Evolutionary conservation across 2,113 vertebrate species (phyloP).

Genomic region (Cochlearius cochlearius): DNA sequence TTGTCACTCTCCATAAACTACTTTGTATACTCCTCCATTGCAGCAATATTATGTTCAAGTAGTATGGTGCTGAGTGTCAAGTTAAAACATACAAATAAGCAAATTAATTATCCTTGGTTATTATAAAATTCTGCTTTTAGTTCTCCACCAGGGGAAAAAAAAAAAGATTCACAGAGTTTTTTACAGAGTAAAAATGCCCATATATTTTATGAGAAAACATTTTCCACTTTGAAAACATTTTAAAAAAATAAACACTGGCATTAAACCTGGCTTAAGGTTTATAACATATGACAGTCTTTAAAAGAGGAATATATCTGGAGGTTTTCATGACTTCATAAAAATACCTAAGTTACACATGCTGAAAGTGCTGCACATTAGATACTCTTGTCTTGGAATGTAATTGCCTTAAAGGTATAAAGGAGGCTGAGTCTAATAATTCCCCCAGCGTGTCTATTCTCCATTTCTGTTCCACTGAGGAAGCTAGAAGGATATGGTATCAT

Average conservation of each 20-base stretch:
- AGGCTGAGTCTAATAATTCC: slow-evolving; percentile 72
- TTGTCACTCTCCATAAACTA: not conserved
- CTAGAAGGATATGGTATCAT: slow-evolving; percentile 69
- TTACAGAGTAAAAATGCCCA: not conserved
- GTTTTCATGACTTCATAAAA: slow-evolving; percentile 64
- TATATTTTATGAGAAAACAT: slow-evolving; percentile 25
- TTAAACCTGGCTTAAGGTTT: slow-evolving; percentile 54
- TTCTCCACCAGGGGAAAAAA: not conserved
- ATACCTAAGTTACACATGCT: slow-evolving; percentile 62
- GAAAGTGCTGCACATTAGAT: slow-evolving; percentile 66
- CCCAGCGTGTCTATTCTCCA: slow-evolving; percentile 59
- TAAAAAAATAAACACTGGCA: slow-evolving; percentile 17
- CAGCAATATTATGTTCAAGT: not conserved
- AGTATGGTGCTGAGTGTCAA: not conserved
- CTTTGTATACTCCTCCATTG: not conserved
- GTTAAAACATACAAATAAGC: not conserved
- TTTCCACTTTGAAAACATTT: slow-evolving; percentile 44
- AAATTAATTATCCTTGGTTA: not conserved
- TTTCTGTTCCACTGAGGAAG: slow-evolving; percentile 68
- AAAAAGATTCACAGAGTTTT: not conserved
- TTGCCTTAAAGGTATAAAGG: slow-evolving; percentile 74
- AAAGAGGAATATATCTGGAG: slow-evolving; percentile 66
- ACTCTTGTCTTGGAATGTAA: slow-evolving; percentile 75
- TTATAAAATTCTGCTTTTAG: slow-evolving; percentile 5
- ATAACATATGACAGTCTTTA: slow-evolving; percentile 61